Percentiles rank a stretch among this genome's conserved stretches.
Conservation (phyloP, 2,797 vertebrate genomes). For the Sebastes dallii region DNA sequence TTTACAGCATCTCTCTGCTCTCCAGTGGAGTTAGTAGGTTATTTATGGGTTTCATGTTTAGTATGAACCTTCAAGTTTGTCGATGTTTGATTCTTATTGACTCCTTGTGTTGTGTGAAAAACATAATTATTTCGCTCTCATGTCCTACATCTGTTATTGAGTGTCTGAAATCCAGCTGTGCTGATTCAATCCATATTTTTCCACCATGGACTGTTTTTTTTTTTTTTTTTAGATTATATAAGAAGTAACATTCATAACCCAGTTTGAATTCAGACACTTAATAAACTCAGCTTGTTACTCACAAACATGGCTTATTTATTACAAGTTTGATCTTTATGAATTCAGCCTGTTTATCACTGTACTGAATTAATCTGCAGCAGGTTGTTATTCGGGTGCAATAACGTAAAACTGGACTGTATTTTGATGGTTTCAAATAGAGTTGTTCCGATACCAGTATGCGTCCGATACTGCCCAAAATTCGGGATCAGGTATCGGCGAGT, state of each 20-base stretch:
- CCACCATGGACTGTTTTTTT: neutral
- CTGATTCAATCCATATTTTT: neutral
- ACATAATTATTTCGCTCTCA: neutral
- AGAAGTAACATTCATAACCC: neutral
- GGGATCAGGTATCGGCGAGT: no score
- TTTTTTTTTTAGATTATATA: neutral
- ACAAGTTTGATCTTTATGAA: slow-evolving; percentile 6
- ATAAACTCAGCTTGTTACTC: slow-evolving; percentile 30
- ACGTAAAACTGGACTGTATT: neutral
- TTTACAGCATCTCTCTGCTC: neutral
- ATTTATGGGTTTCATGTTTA: slow-evolving; percentile 2
- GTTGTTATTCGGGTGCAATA: neutral
- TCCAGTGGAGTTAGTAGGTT: neutral
- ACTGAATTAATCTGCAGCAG: neutral
- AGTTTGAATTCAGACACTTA: slow-evolving; percentile 55
- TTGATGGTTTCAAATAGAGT: neutral
- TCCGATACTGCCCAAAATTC: no score
- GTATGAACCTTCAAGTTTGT: neutral
- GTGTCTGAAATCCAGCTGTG: slow-evolving; percentile 58
- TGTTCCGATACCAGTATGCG: no score
- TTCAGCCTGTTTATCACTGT: neutral
- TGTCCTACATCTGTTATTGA: slow-evolving; percentile 17
- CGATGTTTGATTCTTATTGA: slow-evolving; percentile 15
- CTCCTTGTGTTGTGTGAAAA: slow-evolving; percentile 1
- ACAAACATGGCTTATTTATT: slow-evolving; percentile 24